Base-by-base conservation (phyloP, 2,888 invertebrate genomes). In the Limnephilus rhombicus region DNA sequence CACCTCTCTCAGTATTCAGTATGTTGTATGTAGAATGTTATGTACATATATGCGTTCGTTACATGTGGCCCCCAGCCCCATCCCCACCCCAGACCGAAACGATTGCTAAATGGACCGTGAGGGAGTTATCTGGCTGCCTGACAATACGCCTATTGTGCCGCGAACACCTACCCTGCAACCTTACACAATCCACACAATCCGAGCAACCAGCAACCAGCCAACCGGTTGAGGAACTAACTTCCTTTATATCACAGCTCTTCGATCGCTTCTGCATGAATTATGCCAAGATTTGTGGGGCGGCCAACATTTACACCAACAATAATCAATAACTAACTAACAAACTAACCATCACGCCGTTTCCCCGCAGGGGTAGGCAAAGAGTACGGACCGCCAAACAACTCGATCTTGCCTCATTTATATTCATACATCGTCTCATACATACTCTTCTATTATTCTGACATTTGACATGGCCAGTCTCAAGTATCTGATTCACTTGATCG, bases 31-130 rank as follows among this genome's bases (percentile, higher is more conserved):
- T 18, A 34, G 83, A 2, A 24, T 15, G 83, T 12, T 3, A 5
- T 9, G 83, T 34, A 37, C 18, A 12, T 29, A 37, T 34, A 12
- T 29, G 83, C 13, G 83, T 31, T 31, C 3, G 82, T 3, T 7
- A 34, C 31, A 34, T 82, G 37, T 24, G 15, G 53, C 53, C 13
- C 34, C 83, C 4, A 4, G 2, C 24, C 83, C 34, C 18, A 15
- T 18, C 13, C 34, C 83, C 31, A 0, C 34, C 37, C 83, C 24
- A 82, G 37, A 15, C 83, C 83, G 24, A 37, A 83, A 83, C 34
- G 83, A 83, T 83, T 83, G 83, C 83, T 41, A 83, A 83, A 83
- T 83, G 83, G 83, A 83, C 37, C 37, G 83, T 37, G 83, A 83
- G 34, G 9, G 83, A 37, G 34, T 37, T 83, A 34, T 83, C 37